Percentiles rank a stretch among this genome's conserved stretches.
Evolutionary conservation across 2,113 vertebrate species (phyloP).

Genomic region (Fulmarus glacialis): DNA sequence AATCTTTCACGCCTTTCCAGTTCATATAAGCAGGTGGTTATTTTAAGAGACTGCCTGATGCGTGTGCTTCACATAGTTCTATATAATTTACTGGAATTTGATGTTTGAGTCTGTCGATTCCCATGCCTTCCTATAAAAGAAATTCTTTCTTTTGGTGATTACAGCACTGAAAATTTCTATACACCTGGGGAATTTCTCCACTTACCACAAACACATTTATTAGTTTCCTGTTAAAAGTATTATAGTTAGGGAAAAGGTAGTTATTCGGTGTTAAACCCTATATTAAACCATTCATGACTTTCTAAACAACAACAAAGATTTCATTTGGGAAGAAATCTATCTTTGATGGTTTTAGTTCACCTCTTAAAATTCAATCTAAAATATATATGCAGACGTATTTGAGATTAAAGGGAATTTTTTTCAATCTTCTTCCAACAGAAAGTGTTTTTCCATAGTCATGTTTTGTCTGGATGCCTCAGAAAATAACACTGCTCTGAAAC

Average conservation of each 20-base stretch:
- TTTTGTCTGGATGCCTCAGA: background rate
- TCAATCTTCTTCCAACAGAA: background rate
- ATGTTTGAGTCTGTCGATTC: background rate
- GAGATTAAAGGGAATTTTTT: background rate
- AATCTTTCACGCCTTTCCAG: background rate
- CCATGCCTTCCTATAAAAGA: background rate
- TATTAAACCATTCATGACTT: background rate
- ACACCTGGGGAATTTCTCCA: background rate
- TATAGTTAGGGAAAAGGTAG: background rate
- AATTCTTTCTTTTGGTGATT: background rate
- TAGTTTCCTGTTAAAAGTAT: background rate
- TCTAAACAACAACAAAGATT: background rate
- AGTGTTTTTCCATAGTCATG: background rate
- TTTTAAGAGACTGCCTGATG: background rate
- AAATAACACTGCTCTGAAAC: background rate
- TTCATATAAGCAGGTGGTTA: background rate
- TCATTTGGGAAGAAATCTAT: background rate
- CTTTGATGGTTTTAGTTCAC: background rate
- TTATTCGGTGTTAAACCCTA: background rate
- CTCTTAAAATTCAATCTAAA: background rate
- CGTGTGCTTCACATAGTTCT: background rate
- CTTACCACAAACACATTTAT: background rate
- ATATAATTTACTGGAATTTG: conserved; percentile 17
- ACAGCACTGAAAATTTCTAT: background rate
- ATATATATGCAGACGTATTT: background rate